Conservation (phyloP, 2,888 invertebrate species). For the Drosophila melanosoma region DNA sequence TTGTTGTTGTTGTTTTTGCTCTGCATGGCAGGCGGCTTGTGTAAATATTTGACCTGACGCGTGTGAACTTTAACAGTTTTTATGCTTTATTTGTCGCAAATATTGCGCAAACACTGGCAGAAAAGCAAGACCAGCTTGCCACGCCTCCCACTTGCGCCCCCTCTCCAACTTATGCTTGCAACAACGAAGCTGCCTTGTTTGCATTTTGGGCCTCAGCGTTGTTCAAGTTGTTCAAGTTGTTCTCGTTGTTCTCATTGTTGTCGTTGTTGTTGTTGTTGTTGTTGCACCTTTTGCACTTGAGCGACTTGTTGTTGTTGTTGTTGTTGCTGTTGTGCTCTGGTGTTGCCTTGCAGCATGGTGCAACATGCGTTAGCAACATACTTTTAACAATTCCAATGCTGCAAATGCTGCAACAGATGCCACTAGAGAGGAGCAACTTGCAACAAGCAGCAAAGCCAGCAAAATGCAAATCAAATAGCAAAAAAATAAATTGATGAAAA, state of each 20-base stretch:
- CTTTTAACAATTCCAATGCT: constrained; percentile 48
- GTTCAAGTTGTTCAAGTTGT: constrained; percentile 44
- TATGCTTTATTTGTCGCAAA: constrained; percentile 81
- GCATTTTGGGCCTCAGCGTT: constrained; percentile 44
- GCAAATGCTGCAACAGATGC: constrained; percentile 28
- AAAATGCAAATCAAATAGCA: background rate
- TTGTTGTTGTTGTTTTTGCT: constrained; percentile 43
- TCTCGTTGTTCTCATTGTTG: constrained; percentile 26
- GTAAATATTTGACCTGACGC: constrained; percentile 81
- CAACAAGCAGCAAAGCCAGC: background rate
- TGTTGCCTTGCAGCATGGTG: constrained; percentile 56
- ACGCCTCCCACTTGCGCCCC: background rate
- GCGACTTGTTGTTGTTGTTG: constrained; percentile 50
- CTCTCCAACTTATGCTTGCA: constrained; percentile 8
- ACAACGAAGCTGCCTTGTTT: constrained; percentile 58
- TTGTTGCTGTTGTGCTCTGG: constrained; percentile 35
- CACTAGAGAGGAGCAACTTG: constrained; percentile 31
- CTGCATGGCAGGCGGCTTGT: constrained; percentile 58
- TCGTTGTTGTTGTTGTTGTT: constrained; percentile 22
- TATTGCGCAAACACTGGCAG: constrained; percentile 73
- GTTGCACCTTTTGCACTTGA: constrained; percentile 73
- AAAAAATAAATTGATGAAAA: background rate
- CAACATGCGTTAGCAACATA: constrained; percentile 73
- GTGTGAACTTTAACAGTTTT: constrained; percentile 81
- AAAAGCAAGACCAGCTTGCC: constrained; percentile 8